These are phyloP conservation scores for Mesocentrotus franciscanus DNA, from an alignment of 53 echinoderm and acorn worm species.

Conservation along the genomic window DNA sequence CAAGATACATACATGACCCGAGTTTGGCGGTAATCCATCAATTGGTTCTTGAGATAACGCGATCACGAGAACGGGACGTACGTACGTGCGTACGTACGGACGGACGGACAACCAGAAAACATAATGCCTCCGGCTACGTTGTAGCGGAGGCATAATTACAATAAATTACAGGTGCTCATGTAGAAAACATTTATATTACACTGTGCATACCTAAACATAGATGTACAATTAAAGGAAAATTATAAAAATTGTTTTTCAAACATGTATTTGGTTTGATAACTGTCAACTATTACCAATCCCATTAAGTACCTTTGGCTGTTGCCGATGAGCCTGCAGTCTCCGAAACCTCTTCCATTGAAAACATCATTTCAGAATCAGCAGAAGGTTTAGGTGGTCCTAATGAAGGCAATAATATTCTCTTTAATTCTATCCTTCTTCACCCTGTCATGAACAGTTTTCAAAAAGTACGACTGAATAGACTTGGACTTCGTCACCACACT, in stretches of 20 bases:
- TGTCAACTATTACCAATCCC: neutral
- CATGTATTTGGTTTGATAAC: neutral
- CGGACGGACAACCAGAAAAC: no score
- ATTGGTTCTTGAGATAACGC: no score
- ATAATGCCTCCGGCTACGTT: no score
- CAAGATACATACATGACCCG: no score
- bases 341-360: conserved; percentile 90
- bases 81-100: no score
- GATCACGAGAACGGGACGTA: no score
- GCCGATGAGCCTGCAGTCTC: conserved; percentile 18
- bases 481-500: no score
- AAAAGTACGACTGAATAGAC: neutral
- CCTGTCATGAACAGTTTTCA: no score
- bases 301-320: neutral
- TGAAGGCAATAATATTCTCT: neutral
- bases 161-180: no score
- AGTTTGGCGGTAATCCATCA: no score
- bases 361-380: conserved; percentile 88
- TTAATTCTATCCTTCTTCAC: neutral
- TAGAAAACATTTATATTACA: no score
- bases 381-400: conserved; percentile 59
- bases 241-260: neutral
- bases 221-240: neutral
- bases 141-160: no score
- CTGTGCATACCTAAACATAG: neutral